phyloP scores from a whole-genome alignment of 2,797 vertebrate species.

The Bradypodion pumilum region DNA sequence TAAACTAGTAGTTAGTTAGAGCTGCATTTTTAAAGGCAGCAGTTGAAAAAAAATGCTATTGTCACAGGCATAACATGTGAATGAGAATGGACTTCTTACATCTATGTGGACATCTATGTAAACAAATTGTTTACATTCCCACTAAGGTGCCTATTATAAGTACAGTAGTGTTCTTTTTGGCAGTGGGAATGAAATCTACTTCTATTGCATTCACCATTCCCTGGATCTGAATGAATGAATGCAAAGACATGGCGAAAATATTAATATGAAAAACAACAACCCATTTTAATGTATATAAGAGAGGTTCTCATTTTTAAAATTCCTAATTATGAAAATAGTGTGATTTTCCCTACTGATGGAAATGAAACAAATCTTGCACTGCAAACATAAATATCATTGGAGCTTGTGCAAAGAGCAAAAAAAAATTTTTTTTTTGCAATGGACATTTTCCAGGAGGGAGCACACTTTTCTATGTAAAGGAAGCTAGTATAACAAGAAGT shows the following conservation, averaged over 20 bases:
- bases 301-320: conserved; percentile 61
- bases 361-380: conserved; percentile 73
- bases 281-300: no score
- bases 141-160: not conserved
- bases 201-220: not conserved
- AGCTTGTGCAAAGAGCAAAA: conserved; percentile 51
- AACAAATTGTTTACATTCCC: not conserved
- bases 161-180: not conserved
- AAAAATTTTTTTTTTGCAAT: conserved; percentile 75
- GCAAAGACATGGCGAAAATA: not conserved
- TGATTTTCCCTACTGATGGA: not conserved
- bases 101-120: not conserved
- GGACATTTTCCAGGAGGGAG: conserved; percentile 86
- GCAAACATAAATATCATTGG: conserved; percentile 73
- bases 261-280: not conserved
- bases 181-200: not conserved
- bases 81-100: not conserved
- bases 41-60: not conserved
- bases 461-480: conserved; percentile 87
- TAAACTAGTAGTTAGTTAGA: not conserved
- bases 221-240: not conserved
- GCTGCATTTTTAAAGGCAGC: not conserved
- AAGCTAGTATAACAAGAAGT: conserved; percentile 91
- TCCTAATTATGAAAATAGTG: conserved; percentile 43
- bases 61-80: not conserved